Conservation (phyloP, 1,140 invertebrate genomes). For the Chrysoperla carnea region DNA sequence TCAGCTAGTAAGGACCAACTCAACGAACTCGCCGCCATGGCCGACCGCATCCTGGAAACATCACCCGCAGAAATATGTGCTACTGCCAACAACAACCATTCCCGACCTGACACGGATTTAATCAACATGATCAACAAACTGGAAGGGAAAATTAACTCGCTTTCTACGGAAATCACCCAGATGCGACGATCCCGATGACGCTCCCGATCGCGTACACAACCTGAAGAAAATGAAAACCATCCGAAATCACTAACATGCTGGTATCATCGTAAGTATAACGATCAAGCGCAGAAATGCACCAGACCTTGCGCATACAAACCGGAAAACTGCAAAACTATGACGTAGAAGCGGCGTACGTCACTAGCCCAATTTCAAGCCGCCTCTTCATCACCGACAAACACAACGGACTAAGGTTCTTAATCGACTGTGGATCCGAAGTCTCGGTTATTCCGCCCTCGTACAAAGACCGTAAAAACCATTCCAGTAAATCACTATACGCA, state of each 20-base stretch:
- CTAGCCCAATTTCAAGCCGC: not conserved
- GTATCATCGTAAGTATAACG: conserved; percentile 2
- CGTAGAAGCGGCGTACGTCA: conserved; percentile 2
- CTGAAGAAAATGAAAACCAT: not conserved
- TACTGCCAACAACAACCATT: not conserved
- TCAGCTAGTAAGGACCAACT: not conserved
- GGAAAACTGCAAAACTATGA: conserved; percentile 2
- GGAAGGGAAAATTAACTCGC: not conserved
- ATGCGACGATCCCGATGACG: not conserved
- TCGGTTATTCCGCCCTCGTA: conserved; percentile 10
- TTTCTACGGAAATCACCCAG: not conserved
- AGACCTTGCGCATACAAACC: not conserved
- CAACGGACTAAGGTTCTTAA: conserved; percentile 7
- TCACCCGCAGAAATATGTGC: not conserved
- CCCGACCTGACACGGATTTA: not conserved
- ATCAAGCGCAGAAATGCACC: conserved; percentile 4
- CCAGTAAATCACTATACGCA: conserved; percentile 9
- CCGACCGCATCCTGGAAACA: conserved; percentile 3
- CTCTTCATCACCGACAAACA: conserved; percentile 1
- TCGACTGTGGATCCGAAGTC: conserved; percentile 15
- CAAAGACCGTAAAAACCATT: conserved; percentile 1
- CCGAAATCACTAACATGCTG: conserved; percentile 3
- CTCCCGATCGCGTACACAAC: not conserved
- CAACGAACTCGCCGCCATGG: conserved; percentile 5
- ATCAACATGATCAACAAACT: not conserved